Evolutionary conservation across 2,113 vertebrate species (phyloP).

Genomic region (Nanorana parkeri): DNA sequence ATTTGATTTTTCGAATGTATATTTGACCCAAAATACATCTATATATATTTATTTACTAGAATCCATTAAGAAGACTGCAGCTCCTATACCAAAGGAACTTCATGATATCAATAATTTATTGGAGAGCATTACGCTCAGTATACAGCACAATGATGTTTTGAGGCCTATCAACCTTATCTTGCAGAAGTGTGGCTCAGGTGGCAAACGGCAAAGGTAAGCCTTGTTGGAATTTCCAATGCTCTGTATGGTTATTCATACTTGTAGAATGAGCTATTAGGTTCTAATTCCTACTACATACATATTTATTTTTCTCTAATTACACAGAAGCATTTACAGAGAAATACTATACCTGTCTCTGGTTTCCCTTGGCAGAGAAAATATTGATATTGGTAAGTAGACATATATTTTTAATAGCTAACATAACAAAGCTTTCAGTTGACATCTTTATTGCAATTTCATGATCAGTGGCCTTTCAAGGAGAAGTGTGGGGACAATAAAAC

Average conservation of each 20-base stretch:
- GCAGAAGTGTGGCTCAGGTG: constrained; percentile 74
- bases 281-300: not conserved
- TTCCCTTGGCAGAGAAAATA: constrained; percentile 94
- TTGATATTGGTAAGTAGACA: constrained; percentile 88
- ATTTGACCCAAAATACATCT: too few relatives aligned
- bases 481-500: too few relatives aligned
- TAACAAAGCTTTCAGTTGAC: too few relatives aligned
- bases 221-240: not conserved
- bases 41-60: not conserved
- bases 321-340: constrained; percentile 95
- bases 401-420: not conserved
- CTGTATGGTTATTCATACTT: too few relatives aligned
- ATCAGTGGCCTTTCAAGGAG: too few relatives aligned
- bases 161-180: constrained; percentile 86
- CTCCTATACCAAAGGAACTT: constrained; percentile 79
- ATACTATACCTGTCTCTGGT: constrained; percentile 94
- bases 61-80: constrained; percentile 64
- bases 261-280: not conserved
- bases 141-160: constrained; percentile 91
- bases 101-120: constrained; percentile 82
- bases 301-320: constrained; percentile 60
- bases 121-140: constrained; percentile 86
- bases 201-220: constrained; percentile 86
- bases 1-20: too few relatives aligned
- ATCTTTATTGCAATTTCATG: too few relatives aligned